A percentile compares a stretch with the other conserved stretches of the same genome.
Evolutionary conservation across 2,888 invertebrate species (phyloP).

Genomic region (Nipponacmea schrenckii): DNA sequence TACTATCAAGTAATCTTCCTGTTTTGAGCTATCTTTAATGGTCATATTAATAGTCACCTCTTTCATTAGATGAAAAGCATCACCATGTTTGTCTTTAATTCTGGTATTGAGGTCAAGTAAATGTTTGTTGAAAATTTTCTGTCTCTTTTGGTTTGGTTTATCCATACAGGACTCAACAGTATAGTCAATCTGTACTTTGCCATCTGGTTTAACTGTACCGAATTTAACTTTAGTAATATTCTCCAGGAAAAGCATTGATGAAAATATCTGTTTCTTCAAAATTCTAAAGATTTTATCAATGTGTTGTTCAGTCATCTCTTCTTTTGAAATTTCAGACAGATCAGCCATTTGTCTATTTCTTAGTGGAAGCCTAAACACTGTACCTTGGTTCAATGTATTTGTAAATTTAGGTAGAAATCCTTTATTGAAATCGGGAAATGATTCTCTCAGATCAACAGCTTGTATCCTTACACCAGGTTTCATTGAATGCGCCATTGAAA

Average conservation of each 20-base stretch:
- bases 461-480: constrained; percentile 43
- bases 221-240: constrained; percentile 46
- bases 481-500: constrained; percentile 29
- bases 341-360: constrained; percentile 43
- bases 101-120: constrained; percentile 13
- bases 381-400: constrained; percentile 37
- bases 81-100: constrained; percentile 8
- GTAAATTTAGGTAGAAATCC: constrained; percentile 48
- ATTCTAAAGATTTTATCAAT: constrained; percentile 39
- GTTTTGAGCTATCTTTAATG: constrained; percentile 13
- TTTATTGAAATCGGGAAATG: constrained; percentile 43
- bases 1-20: constrained; percentile 46
- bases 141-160: constrained; percentile 11
- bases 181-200: constrained; percentile 26
- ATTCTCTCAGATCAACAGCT: constrained; percentile 24
- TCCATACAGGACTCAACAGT: constrained; percentile 21
- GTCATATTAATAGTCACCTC: constrained; percentile 26
- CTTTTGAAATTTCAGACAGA: constrained; percentile 45
- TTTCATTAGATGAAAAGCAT: not conserved
- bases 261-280: constrained; percentile 47
- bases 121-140: constrained; percentile 16
- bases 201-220: constrained; percentile 27
- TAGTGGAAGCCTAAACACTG: constrained; percentile 61
- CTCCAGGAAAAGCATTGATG: constrained; percentile 58
- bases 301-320: constrained; percentile 26